These are phyloP conservation scores for Erpobdella octoculata DNA, from an alignment of 2,888 invertebrate genomes.

Conservation along the genomic window DNA sequence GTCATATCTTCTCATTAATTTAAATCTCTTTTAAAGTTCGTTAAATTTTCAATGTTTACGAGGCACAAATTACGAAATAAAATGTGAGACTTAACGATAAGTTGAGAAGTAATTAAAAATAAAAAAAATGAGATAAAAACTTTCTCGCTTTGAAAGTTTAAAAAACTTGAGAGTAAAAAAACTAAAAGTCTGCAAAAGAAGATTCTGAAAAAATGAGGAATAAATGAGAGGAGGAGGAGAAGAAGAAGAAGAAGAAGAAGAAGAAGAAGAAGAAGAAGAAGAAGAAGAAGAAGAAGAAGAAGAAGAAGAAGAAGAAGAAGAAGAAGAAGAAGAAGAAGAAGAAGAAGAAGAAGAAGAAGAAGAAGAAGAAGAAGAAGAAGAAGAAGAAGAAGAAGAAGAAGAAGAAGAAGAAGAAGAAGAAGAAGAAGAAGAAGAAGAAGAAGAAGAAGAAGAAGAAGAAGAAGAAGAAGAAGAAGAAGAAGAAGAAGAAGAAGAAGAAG, in stretches of 20 bases:
- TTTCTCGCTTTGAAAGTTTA: background rate
- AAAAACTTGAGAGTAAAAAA: background rate
- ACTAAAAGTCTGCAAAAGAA: background rate
- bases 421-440: conserved; percentile 18
- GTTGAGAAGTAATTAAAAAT: no score
- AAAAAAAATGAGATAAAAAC: no score
- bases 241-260: background rate
- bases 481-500: background rate
- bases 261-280: background rate
- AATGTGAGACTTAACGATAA: no score
- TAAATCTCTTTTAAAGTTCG: no score
- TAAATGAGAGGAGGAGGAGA: background rate
- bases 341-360: background rate
- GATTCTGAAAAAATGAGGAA: background rate
- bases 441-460: conserved; percentile 8
- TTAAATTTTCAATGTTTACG: no score
- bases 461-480: background rate
- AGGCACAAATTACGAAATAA: no score
- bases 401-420: conserved; percentile 4
- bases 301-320: conserved; percentile 5
- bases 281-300: conserved; percentile 2
- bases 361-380: conserved; percentile 14
- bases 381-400: conserved; percentile 13
- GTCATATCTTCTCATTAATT: no score
- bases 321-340: background rate